Evolutionary conservation across 1,140 invertebrate genomes (phyloP), one percentile per base, ranked within the genome.

Genomic region (Zaprionus ornatus): DNA sequence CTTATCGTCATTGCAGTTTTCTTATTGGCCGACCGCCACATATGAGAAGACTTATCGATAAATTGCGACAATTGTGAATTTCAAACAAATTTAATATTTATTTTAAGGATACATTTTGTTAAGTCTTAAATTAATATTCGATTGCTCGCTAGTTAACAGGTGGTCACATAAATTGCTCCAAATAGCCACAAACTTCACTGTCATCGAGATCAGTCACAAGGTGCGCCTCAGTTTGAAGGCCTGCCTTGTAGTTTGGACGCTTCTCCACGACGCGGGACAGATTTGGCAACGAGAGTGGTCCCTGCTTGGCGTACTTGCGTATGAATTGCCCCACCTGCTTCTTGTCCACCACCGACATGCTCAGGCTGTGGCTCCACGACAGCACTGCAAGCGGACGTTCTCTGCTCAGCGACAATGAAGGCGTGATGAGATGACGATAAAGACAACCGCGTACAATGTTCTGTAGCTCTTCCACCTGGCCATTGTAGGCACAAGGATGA

Each of bases 401-500:
- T 37, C 92, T 81, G 37, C 94, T 92, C 3, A 98, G 85, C 19
- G 94, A 75, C 77, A 93, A 95, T 65, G 95, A 96, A 0, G 97
- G 96, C 4, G 96, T 96, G 59, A 98, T 97, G 1, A 98, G 92
- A 91, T 98, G 96, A 61, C 96, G 94, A 74, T 96, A 95, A 0
- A 98, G 87, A 92, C 97, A 98, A 2, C 93, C 92, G 25, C 87
- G 94, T 0, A 98, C 95, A 2, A 97, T 68, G 50, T 93, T 91
- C 86, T 94, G 95, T 64, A 98, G 93, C 54, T 93, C 77, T 37
- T 95, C 87, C 0, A 98, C 94, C 93, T 97, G 94, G 5, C 93
- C 71, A 1, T 93, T 93, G 93, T 97, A 94, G 9, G 96, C 96
- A 93, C 97, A 98, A 1, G 97, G 97, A 94, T 98, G 97, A 90